phyloP scores from a whole-genome alignment of 2,113 vertebrate genomes.

The Myotis yumanensis region DNA sequence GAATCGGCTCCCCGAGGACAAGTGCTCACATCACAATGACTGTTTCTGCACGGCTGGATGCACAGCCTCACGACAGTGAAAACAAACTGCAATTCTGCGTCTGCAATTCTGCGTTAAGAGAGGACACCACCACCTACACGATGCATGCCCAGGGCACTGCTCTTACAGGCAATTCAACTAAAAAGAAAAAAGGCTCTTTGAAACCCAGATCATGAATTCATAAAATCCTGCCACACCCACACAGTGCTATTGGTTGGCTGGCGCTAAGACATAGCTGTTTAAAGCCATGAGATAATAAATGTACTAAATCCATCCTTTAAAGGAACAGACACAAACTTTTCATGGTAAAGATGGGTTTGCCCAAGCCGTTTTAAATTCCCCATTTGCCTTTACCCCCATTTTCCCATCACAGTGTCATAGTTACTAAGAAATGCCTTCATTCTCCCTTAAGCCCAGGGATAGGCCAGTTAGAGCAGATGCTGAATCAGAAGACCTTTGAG shows the following conservation, averaged over 20 bases:
- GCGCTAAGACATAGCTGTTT: not conserved
- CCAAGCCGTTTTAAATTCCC: not conserved
- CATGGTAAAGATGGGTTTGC: not conserved
- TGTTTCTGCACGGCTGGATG: constrained; percentile 70
- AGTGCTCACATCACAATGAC: constrained; percentile 66
- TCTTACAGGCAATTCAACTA: constrained; percentile 59
- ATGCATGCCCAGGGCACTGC: constrained; percentile 63
- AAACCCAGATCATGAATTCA: constrained; percentile 39
- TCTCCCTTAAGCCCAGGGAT: not conserved
- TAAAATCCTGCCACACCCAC: not conserved
- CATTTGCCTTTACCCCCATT: not conserved
- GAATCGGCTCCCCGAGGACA: constrained; percentile 45
- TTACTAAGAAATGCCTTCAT: not conserved
- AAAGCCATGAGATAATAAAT: not conserved
- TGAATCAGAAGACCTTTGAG: not conserved
- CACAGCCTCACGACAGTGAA: constrained; percentile 68
- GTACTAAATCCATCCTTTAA: not conserved
- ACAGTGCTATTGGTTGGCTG: not conserved
- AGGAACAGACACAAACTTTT: not conserved
- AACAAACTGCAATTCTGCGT: constrained; percentile 75
- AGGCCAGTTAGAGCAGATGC: accelerated
- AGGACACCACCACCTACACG: constrained; percentile 59
- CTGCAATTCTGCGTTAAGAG: constrained; percentile 69
- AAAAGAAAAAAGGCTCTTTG: constrained; percentile 12
- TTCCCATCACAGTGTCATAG: not conserved